phyloP scores from a whole-genome alignment of 92 coral and sea anemone species.

The Palythoa heliodiscus region DNA sequence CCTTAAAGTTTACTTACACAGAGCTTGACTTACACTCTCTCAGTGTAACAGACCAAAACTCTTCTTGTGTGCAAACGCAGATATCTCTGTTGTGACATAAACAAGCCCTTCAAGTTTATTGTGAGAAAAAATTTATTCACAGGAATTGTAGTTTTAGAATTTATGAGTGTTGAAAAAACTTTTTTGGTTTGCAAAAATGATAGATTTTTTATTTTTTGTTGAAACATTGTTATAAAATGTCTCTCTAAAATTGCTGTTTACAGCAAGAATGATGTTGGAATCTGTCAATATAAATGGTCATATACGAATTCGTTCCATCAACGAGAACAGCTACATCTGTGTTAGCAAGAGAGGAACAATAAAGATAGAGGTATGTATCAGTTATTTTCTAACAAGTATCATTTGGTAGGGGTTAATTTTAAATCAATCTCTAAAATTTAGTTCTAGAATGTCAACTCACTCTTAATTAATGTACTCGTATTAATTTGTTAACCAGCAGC shows the following conservation, averaged over 20 bases:
- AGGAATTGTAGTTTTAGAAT: no score
- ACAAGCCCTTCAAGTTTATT: no score
- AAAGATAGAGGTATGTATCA: slow-evolving; percentile 53
- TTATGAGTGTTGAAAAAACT: no score
- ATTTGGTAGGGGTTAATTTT: not conserved
- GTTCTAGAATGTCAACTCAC: not conserved
- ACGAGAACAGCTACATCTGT: slow-evolving; percentile 57
- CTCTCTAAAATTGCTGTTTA: not conserved
- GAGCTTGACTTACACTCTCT: no score
- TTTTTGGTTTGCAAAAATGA: not conserved
- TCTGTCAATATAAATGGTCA: slow-evolving; percentile 61
- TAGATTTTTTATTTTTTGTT: not conserved
- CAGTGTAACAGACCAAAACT: no score
- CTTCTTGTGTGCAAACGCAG: no score
- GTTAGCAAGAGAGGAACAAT: slow-evolving; percentile 50
- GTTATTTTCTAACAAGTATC: not conserved
- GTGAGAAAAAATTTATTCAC: no score
- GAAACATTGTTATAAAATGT: not conserved
- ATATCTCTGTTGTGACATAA: no score
- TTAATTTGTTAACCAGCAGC: no score
- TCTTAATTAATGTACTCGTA: not conserved
- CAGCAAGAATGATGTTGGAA: slow-evolving; percentile 62
- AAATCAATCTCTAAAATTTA: not conserved
- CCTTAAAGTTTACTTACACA: no score
- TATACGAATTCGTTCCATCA: slow-evolving; percentile 55